Evolutionary conservation across 2,113 vertebrate species (phyloP).

Genomic region (Fulmarus glacialis): DNA sequence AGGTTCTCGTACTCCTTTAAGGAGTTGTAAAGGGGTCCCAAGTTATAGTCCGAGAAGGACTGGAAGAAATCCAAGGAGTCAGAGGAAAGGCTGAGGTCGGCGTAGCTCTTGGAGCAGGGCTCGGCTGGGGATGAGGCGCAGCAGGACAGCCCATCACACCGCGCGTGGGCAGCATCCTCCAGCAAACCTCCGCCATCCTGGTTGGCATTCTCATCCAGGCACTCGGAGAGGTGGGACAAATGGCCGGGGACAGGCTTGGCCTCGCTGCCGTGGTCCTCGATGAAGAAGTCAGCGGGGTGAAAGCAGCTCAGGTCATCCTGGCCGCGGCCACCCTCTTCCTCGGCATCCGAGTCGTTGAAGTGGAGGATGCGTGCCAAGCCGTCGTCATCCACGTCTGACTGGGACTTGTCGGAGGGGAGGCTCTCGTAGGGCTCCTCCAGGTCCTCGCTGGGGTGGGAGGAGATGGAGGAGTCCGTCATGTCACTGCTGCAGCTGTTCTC

Average conservation of each 20-base stretch:
- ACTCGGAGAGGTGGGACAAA: constrained; percentile 78
- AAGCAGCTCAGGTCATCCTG: constrained; percentile 83
- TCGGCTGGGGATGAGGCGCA: constrained; percentile 75
- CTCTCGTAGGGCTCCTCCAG: constrained; percentile 58
- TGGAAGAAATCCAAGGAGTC: constrained; percentile 94
- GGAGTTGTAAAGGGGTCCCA: constrained; percentile 91
- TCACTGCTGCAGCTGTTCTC: constrained; percentile 93
- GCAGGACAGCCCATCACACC: constrained; percentile 68
- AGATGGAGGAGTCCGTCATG: constrained; percentile 88
- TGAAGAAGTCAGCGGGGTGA: constrained; percentile 82
- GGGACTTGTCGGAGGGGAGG: constrained; percentile 67
- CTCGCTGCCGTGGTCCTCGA: constrained; percentile 23
- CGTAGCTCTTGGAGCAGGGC: constrained; percentile 81
- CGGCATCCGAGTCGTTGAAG: constrained; percentile 82
- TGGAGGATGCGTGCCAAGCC: constrained; percentile 87
- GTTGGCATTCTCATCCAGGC: constrained; percentile 94
- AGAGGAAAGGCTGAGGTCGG: constrained; percentile 92
- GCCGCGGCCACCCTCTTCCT: constrained; percentile 66
- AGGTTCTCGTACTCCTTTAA: constrained; percentile 88
- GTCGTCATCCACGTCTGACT: constrained; percentile 81
- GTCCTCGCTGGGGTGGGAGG: constrained; percentile 83
- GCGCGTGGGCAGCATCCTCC: constrained; percentile 25
- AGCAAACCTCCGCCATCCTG: constrained; percentile 85
- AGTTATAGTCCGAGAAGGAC: constrained; percentile 89
- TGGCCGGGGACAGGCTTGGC: constrained; percentile 70